Evolutionary conservation across 2,888 invertebrate genomes (phyloP), one percentile per base, ranked within the genome.

Genomic region (Thera obeliscata): DNA sequence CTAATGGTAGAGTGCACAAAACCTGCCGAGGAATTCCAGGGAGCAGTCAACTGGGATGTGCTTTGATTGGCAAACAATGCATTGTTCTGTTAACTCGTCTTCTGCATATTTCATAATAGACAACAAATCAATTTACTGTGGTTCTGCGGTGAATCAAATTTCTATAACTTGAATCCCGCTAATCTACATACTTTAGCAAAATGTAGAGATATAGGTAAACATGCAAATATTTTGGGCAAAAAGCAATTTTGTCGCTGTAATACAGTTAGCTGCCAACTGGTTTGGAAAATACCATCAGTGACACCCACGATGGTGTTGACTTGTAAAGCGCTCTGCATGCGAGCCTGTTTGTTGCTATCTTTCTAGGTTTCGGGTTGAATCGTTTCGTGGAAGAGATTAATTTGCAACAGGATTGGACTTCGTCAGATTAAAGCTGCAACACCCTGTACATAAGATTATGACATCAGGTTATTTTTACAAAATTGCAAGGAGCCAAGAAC

Each of bases 41-140:
- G 66, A 56, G 68, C 66, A 73, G 67, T 71, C 73, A 71, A 71
- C 72, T 72, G 74, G 78, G 83, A 85, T 85, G 82, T 83, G 81
- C 80, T 79, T 82, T 89, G 89, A 90, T 89, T 90, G 86, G 86
- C 88, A 86, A 87, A 87, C 88, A 88, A 82, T 83, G 78, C 84
- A 77, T 77, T 76, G 80, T 81, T 81, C 81, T 80, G 79, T 75
- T 78, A 72, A 75, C 75, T 75, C 66, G 71, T 74, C 77, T 77
- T 66, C 72, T 74, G 72, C 71, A 75, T 76, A 74, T 80, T 76
- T 76, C 75, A 76, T 77, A 71, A 71, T 70, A 74, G 73, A 73
- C 72, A 74, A 71, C 76, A 73, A 74, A 77, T 74, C 72, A 70
- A 74, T 74, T 74, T 68, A 61, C 65, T 73, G 69, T 70, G 71